Base-by-base conservation (phyloP, 2,888 invertebrate species). In the Drosophila lutescens region DNA sequence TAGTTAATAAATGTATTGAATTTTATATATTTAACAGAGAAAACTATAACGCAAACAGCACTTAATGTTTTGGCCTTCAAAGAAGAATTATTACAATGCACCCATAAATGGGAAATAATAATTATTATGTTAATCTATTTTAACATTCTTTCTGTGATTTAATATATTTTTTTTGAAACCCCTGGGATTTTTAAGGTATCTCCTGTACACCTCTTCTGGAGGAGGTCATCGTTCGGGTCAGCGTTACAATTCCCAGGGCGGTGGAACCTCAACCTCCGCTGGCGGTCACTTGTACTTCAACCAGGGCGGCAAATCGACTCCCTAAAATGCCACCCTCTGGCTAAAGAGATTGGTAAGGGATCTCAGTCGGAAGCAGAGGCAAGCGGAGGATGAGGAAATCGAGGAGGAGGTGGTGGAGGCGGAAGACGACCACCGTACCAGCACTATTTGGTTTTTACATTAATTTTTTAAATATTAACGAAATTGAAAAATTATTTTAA, bases 321-420 rank as follows among this genome's bases (percentile, higher is more conserved):
- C 93, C 23, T 94, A 94, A 57, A 94, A 94, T 70, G 94, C 95
- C 41, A 93, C 92, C 34, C 93, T 94, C 63, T 95, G 95, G 95
- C 94, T 95, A 92, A 93, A 93, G 77, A 94, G 95, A 93, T 94
- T 92, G 92, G 93, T 82, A 23, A 89, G 92, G 66, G 92, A 92
- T 76, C 74, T 91, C 51, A 83, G 82, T 53, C 70, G 81, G 8
- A 59, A 59, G 41, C 59, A 43, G 23, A 23, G 32, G 23, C 56
- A 59, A 4, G 3, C 1, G 9, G 10, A n/a, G n/a, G n/a, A 17
- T 5, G n/a, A 46, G n/a, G 57, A 36, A 7, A 20, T 46, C 7
- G 41, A 59, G 43, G 49, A 44, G 44, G 43, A 23, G 47, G 41
- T 34, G 15, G 40, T 54, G 6, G 50, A 47, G n/a, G 32, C 43